Evolutionary conservation across 1,140 invertebrate genomes (phyloP), one percentile per base, ranked within the genome.

Genomic region (Drosophila santomea): DNA sequence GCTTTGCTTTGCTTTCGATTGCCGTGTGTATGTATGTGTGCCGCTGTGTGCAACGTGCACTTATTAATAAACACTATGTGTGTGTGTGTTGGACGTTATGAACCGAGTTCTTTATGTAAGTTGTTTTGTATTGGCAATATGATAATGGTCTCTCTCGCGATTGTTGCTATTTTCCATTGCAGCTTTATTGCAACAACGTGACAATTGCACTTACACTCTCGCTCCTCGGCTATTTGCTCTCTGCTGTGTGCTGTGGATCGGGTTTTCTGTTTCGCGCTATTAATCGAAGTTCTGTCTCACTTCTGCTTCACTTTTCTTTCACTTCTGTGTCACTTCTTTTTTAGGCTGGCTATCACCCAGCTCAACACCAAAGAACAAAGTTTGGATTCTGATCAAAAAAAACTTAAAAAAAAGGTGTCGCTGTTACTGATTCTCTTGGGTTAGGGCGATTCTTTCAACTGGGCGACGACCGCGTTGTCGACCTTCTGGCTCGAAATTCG

Each of bases 401-500:
- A 10, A 32, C 0, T 0, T 4, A 25, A 25, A 14, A 45, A 20
- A 5, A 45, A 7, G 20, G 4, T 58, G 32, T 2, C 32, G 45
- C 15, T 66, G 28, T 72, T 36, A 20, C 48, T 23, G 17, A 17
- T 35, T 20, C 8, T 39, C 56, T 25, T 8, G 32, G 32, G 2
- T 10, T 32, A 32, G 0, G 8, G 32, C 14, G 2, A 15, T 41
- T 51, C n/a, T 8, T 45, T 41, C 43, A 17, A 35, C 47, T 61
- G 8, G 3, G 7, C 25, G n/a, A 23, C 59, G 28, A 44, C 4
- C 60, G 64, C 36, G 38, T 28, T 20, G 38, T 52, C 72, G 76
- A 88, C 83, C 72, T 77, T 77, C 76, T 83, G 69, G 83, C 66
- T 80, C 71, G 58, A 66, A 73, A 80, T 52, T 74, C 72, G 57